Conservation (phyloP, 2,888 invertebrate genomes). For the Eurois occulta region DNA sequence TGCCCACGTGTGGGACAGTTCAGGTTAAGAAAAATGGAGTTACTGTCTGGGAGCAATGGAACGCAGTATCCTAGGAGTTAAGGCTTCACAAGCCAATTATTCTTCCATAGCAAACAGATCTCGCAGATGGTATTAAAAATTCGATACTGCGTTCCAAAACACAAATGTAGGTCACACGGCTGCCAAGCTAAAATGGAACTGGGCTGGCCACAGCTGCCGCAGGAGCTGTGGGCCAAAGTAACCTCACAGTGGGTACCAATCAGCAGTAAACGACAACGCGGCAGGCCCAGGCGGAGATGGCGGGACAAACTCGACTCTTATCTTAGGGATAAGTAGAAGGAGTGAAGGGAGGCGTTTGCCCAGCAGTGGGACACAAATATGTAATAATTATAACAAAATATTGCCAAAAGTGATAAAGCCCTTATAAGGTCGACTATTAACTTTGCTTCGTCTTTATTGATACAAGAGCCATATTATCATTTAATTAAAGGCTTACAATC, state of each 20-base stretch:
- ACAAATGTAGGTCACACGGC: not conserved
- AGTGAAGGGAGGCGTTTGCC: not conserved
- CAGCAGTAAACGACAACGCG: not conserved
- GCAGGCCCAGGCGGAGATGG: not conserved
- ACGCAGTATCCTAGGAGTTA: no score
- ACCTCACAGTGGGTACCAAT: not conserved
- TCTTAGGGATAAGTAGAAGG: not conserved
- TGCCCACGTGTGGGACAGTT: no score
- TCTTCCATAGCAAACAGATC: no score
- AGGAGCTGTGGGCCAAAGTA: not conserved
- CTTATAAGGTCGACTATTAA: not conserved
- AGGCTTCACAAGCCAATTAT: no score
- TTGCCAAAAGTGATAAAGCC: not conserved
- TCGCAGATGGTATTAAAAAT: no score
- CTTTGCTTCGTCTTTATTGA: not conserved
- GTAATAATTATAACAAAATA: not conserved
- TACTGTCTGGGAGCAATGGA: no score
- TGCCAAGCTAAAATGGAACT: not conserved
- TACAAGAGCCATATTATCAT: constrained; percentile 19
- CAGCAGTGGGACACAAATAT: not conserved
- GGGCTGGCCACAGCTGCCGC: not conserved
- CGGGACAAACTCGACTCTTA: not conserved
- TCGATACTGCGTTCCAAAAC: not conserved
- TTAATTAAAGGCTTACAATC: constrained; percentile 8
- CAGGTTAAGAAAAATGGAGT: no score